Conservation (phyloP, 2,888 invertebrate species). For the Allacma fusca region DNA sequence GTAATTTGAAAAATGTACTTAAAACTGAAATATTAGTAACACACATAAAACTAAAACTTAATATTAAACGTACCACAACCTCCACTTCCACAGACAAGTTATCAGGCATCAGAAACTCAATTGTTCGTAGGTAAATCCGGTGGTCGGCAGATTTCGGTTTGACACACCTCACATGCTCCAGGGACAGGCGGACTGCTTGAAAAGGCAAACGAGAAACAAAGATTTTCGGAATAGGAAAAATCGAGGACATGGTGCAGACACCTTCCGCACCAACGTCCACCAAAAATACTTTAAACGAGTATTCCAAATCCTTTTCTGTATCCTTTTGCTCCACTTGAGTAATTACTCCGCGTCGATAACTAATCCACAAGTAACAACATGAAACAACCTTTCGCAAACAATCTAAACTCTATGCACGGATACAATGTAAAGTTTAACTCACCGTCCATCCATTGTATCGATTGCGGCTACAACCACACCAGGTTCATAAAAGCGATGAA, state of each 20-base stretch:
- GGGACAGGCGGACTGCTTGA: conserved; percentile 13
- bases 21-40: too few relatives aligned
- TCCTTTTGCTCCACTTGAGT: background rate
- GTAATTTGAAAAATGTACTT: too few relatives aligned
- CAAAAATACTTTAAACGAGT: conserved; percentile 21
- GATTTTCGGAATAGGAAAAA: conserved; percentile 30
- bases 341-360: conserved; percentile 28
- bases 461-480: conserved; percentile 35
- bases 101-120: conserved; percentile 26
- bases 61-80: conserved; percentile 41
- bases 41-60: too few relatives aligned
- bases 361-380: too few relatives aligned
- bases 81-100: background rate
- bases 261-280: conserved; percentile 28
- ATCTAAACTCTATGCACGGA: too few relatives aligned
- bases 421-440: background rate
- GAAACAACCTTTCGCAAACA: too few relatives aligned
- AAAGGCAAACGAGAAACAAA: conserved; percentile 27
- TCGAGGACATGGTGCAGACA: background rate
- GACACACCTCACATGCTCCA: background rate
- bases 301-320: background rate
- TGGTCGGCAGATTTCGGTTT: background rate
- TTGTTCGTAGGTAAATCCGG: background rate
- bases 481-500: conserved; percentile 22
- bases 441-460: background rate